Conservation (phyloP, 2,113 vertebrate species). For the Lampris incognitus region DNA sequence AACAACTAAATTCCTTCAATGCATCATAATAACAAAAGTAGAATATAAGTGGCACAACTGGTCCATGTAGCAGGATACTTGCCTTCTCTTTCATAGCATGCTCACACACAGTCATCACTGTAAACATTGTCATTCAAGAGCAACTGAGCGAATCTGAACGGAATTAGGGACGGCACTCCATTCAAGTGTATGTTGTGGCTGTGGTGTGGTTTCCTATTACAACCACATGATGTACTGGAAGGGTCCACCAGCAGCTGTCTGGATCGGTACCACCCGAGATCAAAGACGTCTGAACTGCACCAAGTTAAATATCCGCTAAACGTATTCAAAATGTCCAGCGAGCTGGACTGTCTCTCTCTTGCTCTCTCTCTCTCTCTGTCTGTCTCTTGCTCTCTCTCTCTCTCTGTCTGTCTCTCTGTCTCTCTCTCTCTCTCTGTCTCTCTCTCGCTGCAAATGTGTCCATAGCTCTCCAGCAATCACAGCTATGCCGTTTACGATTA, state of each 20-base stretch:
- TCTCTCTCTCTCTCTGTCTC: too few species aligned
- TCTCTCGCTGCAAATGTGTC: slow-evolving; percentile 31
- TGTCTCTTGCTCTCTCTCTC: too few species aligned
- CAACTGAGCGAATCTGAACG: not conserved
- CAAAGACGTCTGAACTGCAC: too few species aligned
- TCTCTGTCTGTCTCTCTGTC: too few species aligned
- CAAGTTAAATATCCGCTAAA: slow-evolving; percentile 1
- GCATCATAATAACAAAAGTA: too few species aligned
- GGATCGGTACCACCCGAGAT: too few species aligned
- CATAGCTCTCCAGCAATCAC: slow-evolving; percentile 2
- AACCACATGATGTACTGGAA: not conserved
- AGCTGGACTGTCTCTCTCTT: too few species aligned
- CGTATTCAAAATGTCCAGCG: slow-evolving; percentile 10
- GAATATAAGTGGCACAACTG: too few species aligned
- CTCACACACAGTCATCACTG: not conserved
- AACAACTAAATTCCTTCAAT: too few species aligned
- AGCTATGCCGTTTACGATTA: not conserved
- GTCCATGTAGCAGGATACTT: too few species aligned
- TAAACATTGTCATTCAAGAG: not conserved
- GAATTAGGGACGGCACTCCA: not conserved
- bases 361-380: too few species aligned
- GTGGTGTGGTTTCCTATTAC: not conserved
- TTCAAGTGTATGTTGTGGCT: not conserved
- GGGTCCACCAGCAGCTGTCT: not conserved
- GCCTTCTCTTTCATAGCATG: too few species aligned